Conservation (phyloP, 2,888 invertebrate genomes). For the Acholoe squamosa region DNA sequence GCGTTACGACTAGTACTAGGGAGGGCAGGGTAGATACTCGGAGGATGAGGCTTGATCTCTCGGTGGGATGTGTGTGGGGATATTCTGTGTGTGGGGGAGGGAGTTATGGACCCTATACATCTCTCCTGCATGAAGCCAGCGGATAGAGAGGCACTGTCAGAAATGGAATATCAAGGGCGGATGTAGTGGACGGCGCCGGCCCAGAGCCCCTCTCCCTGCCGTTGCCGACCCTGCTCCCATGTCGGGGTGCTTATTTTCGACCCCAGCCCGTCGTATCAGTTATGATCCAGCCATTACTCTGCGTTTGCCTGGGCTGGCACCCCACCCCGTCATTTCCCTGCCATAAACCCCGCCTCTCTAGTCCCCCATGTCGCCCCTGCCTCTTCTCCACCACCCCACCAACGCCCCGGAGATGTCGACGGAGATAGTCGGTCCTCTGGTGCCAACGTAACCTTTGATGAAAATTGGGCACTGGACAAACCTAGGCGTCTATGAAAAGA, state of each 20-base stretch:
- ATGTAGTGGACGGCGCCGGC: not conserved
- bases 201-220: not conserved
- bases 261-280: constrained; percentile 24
- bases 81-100: not conserved
- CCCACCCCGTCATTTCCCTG: constrained; percentile 11
- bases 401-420: not conserved
- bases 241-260: constrained; percentile 12
- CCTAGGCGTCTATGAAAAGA: not conserved
- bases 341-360: not conserved
- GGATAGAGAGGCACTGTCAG: not conserved
- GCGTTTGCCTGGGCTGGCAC: not conserved
- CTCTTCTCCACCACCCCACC: not conserved
- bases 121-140: not conserved
- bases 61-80: not conserved
- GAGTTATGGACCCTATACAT: not conserved
- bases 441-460: constrained; percentile 15
- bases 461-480: constrained; percentile 15
- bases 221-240: not conserved
- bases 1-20: no score
- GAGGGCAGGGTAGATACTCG: no score
- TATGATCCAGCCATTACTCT: constrained; percentile 44
- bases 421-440: not conserved
- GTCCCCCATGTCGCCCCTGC: not conserved
- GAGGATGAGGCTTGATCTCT: no score
- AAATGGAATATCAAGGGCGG: constrained; percentile 10